phyloP scores from a whole-genome alignment of 1,140 invertebrate species.

The Ectropis grisescens region DNA sequence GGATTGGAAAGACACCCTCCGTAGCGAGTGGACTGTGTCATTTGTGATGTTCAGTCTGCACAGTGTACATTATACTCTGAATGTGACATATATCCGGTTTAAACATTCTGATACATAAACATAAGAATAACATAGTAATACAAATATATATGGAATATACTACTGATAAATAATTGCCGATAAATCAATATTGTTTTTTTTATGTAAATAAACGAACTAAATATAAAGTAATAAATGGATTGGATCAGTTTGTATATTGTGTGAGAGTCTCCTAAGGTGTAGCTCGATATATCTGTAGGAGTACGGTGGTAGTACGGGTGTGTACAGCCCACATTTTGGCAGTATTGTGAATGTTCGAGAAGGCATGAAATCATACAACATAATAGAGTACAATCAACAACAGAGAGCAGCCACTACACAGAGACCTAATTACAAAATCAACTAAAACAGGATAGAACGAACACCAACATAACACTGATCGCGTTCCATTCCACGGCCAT shows the following conservation, averaged over 20 bases:
- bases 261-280: conserved; percentile 62
- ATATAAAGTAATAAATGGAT: no score
- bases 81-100: no score
- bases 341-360: conserved; percentile 68
- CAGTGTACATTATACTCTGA: no score
- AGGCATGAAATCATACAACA: conserved; percentile 68
- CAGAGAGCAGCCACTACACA: conserved; percentile 70
- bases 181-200: no score
- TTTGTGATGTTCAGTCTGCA: no score
- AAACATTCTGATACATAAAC: no score
- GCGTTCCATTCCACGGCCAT: conserved; percentile 7
- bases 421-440: conserved; percentile 60
- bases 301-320: conserved; percentile 60
- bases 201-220: no score
- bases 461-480: conserved; percentile 35
- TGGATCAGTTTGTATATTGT: conserved; percentile 61
- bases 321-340: conserved; percentile 58
- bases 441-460: conserved; percentile 52
- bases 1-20: no score
- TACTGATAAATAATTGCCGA: no score
- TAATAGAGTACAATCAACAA: conserved; percentile 67
- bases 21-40: no score
- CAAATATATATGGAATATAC: no score
- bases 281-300: conserved; percentile 65
- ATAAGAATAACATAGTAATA: no score